Evolutionary conservation across 53 echinoderm and acorn worm genomes (phyloP).

Genomic region (Patiria pectinifera): DNA sequence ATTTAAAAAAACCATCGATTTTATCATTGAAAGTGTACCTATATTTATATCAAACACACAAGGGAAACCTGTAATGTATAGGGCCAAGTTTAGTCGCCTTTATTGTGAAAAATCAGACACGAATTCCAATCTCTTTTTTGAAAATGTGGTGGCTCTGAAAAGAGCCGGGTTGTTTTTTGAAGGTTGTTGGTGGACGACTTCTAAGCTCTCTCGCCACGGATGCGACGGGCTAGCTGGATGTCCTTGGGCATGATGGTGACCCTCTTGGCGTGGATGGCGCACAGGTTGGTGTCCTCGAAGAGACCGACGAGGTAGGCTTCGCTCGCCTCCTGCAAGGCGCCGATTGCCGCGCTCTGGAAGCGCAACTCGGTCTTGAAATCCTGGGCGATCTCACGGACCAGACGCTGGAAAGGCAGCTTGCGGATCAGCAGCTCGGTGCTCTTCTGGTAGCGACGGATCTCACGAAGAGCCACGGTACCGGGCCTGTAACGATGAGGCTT

Average conservation of each 20-base stretch:
- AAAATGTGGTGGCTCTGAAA: slow-evolving; percentile 49
- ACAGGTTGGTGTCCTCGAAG: slow-evolving; percentile 98
- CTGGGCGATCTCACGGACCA: slow-evolving; percentile 80
- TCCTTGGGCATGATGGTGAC: slow-evolving; percentile 99
- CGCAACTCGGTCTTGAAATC: slow-evolving; percentile 91
- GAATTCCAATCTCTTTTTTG: background rate
- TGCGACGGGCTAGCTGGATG: slow-evolving; percentile 93
- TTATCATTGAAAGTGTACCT: too few relatives aligned
- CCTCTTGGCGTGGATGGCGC: slow-evolving; percentile 98
- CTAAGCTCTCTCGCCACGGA: slow-evolving; percentile 17
- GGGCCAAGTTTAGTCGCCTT: background rate
- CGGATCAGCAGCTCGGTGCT: slow-evolving; percentile 96
- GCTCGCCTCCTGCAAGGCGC: slow-evolving; percentile 85
- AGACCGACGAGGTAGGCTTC: slow-evolving; percentile 90
- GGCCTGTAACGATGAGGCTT: slow-evolving; percentile 97
- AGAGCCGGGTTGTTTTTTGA: slow-evolving; percentile 35
- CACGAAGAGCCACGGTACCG: slow-evolving; percentile 95
- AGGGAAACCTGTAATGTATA: background rate
- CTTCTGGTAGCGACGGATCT: slow-evolving; percentile 98
- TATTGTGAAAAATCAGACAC: background rate
- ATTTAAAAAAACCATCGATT: too few relatives aligned
- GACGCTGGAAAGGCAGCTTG: slow-evolving; percentile 88
- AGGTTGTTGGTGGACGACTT: background rate
- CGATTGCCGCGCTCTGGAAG: slow-evolving; percentile 86
- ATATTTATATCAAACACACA: too few relatives aligned